A percentile compares a stretch with the other conserved stretches of the same genome.
These are phyloP conservation scores for Gymnocephalus cernua DNA, from an alignment of 2,113 vertebrate species.

Conservation along the genomic window DNA sequence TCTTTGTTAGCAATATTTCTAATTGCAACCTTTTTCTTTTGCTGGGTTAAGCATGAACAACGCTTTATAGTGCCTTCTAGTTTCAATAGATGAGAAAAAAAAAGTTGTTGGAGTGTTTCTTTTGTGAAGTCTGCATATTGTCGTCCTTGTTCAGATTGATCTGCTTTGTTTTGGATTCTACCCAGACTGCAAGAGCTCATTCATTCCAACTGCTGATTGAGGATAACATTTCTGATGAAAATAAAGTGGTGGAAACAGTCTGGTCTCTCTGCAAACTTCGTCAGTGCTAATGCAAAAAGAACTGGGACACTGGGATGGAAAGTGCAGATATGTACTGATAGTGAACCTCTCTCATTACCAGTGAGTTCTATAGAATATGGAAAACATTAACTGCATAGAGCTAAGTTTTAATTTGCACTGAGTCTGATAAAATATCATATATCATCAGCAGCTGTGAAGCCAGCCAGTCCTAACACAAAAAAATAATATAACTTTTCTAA, in stretches of 20 bases:
- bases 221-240: background rate
- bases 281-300: constrained; percentile 26
- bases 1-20: constrained; percentile 26
- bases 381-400: constrained; percentile 17
- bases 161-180: background rate
- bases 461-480: background rate
- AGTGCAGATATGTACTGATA: constrained; percentile 29
- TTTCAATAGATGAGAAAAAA: background rate
- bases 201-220: background rate
- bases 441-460: background rate
- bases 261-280: background rate
- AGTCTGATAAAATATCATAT: constrained; percentile 5
- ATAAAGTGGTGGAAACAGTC: too few relatives aligned
- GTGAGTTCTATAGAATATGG: constrained; percentile 19
- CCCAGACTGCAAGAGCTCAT: background rate
- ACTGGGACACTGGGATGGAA: constrained; percentile 6
- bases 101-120: background rate
- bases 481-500: background rate
- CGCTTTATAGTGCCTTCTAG: background rate
- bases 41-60: background rate
- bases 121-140: background rate
- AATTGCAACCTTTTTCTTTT: constrained; percentile 17
- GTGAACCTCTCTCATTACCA: constrained; percentile 27
- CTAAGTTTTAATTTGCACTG: constrained; percentile 9
- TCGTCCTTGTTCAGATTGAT: background rate